Evolutionary conservation across 1,140 invertebrate genomes (phyloP).

Genomic region (Pararge aegeria): DNA sequence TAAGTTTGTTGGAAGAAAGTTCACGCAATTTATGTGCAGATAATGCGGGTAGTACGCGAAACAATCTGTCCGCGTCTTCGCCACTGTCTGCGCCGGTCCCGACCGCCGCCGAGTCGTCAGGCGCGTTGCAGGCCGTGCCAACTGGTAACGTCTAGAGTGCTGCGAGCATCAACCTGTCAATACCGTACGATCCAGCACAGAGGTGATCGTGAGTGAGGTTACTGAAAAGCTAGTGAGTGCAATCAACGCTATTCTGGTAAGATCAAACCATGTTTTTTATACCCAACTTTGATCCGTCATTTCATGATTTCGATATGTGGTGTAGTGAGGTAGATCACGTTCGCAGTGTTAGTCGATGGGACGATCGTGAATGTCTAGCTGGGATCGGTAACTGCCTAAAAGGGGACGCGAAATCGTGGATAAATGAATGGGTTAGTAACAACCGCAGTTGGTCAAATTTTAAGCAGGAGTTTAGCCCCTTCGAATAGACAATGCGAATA

Average conservation of each 20-base stretch:
- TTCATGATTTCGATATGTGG: conserved; percentile 27
- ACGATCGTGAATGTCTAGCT: conserved; percentile 25
- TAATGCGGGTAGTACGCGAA: too few species aligned
- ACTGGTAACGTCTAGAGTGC: too few species aligned
- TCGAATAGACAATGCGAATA: conserved; percentile 16
- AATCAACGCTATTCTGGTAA: neutral
- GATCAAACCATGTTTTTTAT: conserved; percentile 2
- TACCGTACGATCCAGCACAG: too few species aligned
- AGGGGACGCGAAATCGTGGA: conserved; percentile 26
- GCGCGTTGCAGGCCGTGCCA: too few species aligned
- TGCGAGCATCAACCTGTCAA: too few species aligned
- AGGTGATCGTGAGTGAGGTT: too few species aligned
- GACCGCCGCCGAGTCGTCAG: too few species aligned
- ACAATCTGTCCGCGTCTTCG: too few species aligned
- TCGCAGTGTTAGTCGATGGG: conserved; percentile 9
- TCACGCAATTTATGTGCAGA: too few species aligned
- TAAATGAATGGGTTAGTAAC: conserved; percentile 16
- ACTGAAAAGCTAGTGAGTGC: neutral
- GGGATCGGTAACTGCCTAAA: conserved; percentile 20
- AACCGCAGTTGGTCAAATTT: conserved; percentile 28
- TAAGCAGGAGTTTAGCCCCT: conserved; percentile 23
- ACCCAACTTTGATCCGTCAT: conserved; percentile 22
- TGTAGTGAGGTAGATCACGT: conserved; percentile 26
- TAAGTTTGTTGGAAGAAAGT: too few species aligned
- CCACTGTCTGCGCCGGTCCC: too few species aligned